Evolutionary conservation across 2,888 invertebrate species (phyloP).

Genomic region (Dexiosoma caninum): DNA sequence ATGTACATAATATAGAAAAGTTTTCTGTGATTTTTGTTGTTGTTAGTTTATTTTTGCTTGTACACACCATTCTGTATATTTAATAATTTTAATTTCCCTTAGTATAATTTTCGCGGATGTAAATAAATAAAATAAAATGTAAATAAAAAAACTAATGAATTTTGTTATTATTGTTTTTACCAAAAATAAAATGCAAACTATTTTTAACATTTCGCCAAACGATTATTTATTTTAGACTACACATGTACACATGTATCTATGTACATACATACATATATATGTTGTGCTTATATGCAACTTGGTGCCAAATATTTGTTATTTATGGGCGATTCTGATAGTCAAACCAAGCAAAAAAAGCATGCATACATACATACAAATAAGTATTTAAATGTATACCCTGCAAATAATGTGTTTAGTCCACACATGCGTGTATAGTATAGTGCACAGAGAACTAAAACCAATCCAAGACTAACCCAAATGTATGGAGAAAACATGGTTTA

Average conservation of each 20-base stretch:
- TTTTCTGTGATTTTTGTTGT: no score
- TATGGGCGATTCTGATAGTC: no score
- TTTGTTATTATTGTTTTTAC: background rate
- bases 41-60: background rate
- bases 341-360: background rate
- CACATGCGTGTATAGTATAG: no score
- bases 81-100: no score
- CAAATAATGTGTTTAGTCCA: no score
- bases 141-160: background rate
- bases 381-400: no score
- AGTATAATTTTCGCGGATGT: background rate
- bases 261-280: no score
- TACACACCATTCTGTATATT: background rate
- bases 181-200: background rate
- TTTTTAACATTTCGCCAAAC: background rate
- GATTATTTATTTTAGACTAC: background rate
- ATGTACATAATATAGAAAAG: no score
- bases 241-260: background rate
- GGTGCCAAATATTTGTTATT: background rate
- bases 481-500: no score
- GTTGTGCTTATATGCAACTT: background rate
- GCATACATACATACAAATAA: background rate
- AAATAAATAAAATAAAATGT: background rate
- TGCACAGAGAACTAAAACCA: no score
- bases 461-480: no score